Conservation (phyloP, 64 coral and sea anemone species). For the Actinia equina region DNA sequence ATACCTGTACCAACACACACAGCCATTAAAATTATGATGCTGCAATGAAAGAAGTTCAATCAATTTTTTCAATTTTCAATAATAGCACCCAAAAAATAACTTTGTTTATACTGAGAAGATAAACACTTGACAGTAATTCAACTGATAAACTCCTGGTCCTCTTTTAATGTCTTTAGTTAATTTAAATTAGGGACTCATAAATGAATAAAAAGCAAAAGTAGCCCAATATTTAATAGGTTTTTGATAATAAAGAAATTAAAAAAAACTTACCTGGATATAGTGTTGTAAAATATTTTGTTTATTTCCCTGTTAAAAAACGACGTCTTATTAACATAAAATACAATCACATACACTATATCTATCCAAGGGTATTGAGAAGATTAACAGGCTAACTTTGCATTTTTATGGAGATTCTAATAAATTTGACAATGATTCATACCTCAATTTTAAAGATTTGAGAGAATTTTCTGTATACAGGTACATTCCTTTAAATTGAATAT, state of each 20-base stretch:
- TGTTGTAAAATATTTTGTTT: constrained; percentile 91
- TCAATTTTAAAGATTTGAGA: neutral
- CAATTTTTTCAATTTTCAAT: too few species aligned
- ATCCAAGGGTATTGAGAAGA: too few species aligned
- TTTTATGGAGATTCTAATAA: neutral
- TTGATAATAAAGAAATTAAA: neutral
- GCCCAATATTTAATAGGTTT: too few species aligned
- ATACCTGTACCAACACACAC: constrained; percentile 66
- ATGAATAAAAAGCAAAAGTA: too few species aligned
- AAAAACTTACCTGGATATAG: constrained; percentile 52
- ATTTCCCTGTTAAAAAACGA: constrained; percentile 36
- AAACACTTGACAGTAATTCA: too few species aligned
- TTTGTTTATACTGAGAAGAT: too few species aligned
- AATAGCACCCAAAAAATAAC: too few species aligned
- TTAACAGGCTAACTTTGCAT: neutral
- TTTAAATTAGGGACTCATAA: too few species aligned
- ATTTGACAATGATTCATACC: neutral
- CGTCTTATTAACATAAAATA: neutral
- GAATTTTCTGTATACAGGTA: neutral
- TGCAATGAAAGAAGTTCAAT: constrained; percentile 5
- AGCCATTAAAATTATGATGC: constrained; percentile 59
- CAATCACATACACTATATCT: neutral
- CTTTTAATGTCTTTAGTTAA: too few species aligned
- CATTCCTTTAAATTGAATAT: neutral
- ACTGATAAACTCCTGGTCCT: too few species aligned